A percentile compares a stretch with the other conserved stretches of the same genome.
These are phyloP conservation scores for Bathybates hornii DNA, from an alignment of 2,113 vertebrate genomes.

Conservation along the genomic window DNA sequence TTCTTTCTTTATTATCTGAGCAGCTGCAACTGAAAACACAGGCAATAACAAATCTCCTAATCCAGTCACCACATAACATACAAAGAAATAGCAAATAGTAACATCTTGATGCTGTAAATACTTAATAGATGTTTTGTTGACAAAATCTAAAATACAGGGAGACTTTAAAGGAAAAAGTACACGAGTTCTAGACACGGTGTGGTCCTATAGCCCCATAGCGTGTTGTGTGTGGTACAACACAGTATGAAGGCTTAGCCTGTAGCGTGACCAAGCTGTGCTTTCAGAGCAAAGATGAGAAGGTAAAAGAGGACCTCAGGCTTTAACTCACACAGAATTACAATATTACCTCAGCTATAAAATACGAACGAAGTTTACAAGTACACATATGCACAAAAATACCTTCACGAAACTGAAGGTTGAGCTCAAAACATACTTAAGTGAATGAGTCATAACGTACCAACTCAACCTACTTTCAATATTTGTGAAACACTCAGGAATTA, in stretches of 20 bases:
- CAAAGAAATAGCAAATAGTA: neutral
- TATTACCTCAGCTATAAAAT: neutral
- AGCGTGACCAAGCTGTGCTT: conserved; percentile 24
- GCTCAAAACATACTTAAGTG: neutral
- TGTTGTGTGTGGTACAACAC: conserved; percentile 21
- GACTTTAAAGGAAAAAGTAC: neutral
- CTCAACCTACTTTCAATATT: neutral
- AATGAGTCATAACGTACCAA: neutral
- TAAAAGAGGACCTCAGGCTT: neutral
- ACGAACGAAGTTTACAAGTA: neutral
- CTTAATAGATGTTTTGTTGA: neutral
- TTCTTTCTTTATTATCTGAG: neutral
- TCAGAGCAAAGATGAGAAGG: conserved; percentile 21
- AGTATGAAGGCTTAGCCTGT: conserved; percentile 24
- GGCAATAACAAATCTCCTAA: neutral
- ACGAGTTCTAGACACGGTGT: neutral
- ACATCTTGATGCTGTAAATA: neutral
- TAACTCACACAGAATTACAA: neutral
- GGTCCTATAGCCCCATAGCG: conserved; percentile 24
- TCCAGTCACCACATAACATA: neutral
- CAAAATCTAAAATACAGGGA: neutral
- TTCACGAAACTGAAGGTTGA: neutral
- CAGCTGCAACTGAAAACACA: neutral
- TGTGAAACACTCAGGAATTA: neutral
- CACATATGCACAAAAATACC: neutral